Evolutionary conservation across 2,888 invertebrate species (phyloP).

Genomic region (Taenaris catops): DNA sequence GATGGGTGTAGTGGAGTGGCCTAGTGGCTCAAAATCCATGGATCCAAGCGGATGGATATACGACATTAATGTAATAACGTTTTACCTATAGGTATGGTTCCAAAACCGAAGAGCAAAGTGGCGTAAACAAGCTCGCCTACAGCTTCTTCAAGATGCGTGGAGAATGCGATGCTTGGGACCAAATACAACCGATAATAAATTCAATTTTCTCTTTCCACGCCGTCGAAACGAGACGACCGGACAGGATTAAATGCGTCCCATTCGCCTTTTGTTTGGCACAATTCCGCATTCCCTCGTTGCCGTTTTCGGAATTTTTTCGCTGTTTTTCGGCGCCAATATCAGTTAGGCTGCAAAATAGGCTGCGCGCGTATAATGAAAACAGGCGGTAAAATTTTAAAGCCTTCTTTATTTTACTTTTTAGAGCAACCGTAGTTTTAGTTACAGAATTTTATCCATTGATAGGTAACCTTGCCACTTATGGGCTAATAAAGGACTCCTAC

Average conservation of each 20-base stretch:
- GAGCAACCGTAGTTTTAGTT: too few species aligned
- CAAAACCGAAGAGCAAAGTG: slow-evolving; percentile 95
- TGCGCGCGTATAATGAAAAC: slow-evolving; percentile 20
- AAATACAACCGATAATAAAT: slow-evolving; percentile 77
- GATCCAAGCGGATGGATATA: too few species aligned
- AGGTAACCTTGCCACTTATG: too few species aligned
- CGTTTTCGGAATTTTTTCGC: slow-evolving; percentile 39
- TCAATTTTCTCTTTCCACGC: slow-evolving; percentile 68
- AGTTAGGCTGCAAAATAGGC: slow-evolving; percentile 18
- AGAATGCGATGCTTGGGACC: slow-evolving; percentile 91
- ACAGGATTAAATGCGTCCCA: slow-evolving; percentile 71
- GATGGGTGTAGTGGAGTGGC: too few species aligned
- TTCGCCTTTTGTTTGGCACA: slow-evolving; percentile 70
- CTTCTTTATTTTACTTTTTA: slow-evolving; percentile 9
- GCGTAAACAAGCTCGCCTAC: slow-evolving; percentile 93
- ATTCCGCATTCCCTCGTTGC: slow-evolving; percentile 42
- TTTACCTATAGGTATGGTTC: slow-evolving; percentile 91
- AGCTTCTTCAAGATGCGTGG: slow-evolving; percentile 94
- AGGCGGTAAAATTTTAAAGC: slow-evolving; percentile 12
- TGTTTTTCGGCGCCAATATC: slow-evolving; percentile 30
- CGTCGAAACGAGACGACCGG: slow-evolving; percentile 56
- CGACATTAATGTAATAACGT: too few species aligned
- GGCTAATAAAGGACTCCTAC: too few species aligned
- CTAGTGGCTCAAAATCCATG: too few species aligned
- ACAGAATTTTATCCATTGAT: too few species aligned